phyloP scores from a whole-genome alignment of 2,797 vertebrate genomes.

The Mionectes olivaceus region DNA sequence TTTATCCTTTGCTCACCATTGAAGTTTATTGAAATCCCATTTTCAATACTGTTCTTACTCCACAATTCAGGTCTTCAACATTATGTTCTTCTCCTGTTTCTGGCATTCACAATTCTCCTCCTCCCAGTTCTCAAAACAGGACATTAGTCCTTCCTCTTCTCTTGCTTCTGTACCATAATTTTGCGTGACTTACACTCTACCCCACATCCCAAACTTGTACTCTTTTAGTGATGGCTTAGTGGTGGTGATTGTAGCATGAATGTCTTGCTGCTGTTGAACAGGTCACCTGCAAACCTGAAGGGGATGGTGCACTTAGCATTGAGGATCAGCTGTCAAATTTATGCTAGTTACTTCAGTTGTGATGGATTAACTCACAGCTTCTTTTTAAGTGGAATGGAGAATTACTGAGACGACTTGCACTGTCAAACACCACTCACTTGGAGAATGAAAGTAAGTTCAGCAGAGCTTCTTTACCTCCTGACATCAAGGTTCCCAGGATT shows the following conservation, averaged over 20 bases:
- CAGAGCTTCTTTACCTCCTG: neutral
- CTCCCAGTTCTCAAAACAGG: neutral
- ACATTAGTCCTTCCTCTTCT: neutral
- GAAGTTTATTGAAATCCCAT: neutral
- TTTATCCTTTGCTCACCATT: neutral
- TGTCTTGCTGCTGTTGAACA: fast-evolving
- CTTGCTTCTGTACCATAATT: neutral
- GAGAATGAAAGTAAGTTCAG: neutral
- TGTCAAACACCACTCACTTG: fast-evolving
- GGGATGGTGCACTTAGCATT: neutral
- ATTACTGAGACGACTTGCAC: neutral
- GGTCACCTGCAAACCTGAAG: neutral
- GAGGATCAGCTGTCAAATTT: neutral
- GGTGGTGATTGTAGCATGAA: fast-evolving
- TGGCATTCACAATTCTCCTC: fast-evolving
- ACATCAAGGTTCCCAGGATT: neutral
- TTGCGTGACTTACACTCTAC: neutral
- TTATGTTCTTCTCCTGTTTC: fast-evolving
- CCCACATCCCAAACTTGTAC: neutral
- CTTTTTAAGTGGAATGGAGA: neutral
- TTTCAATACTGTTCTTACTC: neutral
- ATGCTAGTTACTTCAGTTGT: neutral
- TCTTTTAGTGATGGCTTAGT: neutral
- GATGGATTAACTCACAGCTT: neutral
- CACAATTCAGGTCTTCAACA: neutral